Conservation (phyloP, 2,113 vertebrate species). For the Mormoops blainvillei region DNA sequence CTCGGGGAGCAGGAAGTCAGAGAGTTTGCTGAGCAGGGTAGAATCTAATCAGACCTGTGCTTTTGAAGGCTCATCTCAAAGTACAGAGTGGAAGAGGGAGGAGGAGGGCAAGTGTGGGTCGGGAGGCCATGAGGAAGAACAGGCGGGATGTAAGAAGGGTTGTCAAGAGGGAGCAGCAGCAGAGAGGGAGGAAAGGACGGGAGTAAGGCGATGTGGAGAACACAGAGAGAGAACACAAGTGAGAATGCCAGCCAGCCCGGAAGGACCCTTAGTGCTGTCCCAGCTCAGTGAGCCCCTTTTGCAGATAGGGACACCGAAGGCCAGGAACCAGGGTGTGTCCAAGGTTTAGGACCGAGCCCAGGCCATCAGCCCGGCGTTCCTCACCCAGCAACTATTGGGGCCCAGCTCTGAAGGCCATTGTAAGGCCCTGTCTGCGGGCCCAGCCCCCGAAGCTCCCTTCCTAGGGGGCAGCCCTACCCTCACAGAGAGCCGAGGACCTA, state of each 20-base stretch:
- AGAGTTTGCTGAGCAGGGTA: neutral
- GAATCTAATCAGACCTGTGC: neutral
- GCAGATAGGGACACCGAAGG: neutral
- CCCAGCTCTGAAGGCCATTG: neutral
- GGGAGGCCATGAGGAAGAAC: neutral
- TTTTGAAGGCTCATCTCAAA: neutral
- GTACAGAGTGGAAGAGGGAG: neutral
- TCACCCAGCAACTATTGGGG: neutral
- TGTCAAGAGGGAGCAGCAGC: neutral
- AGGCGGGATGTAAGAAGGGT: neutral
- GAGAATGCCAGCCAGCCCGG: neutral
- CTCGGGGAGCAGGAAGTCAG: neutral
- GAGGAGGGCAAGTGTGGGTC: neutral
- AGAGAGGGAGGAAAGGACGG: neutral
- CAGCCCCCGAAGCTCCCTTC: neutral
- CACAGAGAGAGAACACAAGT: accelerated
- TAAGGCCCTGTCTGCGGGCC: neutral
- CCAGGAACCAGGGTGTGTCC: neutral
- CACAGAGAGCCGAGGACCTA: neutral
- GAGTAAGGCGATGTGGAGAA: neutral
- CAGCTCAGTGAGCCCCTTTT: neutral
- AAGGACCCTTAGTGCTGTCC: neutral
- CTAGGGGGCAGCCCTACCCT: neutral
- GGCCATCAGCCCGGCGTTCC: neutral
- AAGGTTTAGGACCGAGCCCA: neutral